Evolutionary conservation across 2,888 invertebrate species (phyloP).

Genomic region (Biston stratarius): DNA sequence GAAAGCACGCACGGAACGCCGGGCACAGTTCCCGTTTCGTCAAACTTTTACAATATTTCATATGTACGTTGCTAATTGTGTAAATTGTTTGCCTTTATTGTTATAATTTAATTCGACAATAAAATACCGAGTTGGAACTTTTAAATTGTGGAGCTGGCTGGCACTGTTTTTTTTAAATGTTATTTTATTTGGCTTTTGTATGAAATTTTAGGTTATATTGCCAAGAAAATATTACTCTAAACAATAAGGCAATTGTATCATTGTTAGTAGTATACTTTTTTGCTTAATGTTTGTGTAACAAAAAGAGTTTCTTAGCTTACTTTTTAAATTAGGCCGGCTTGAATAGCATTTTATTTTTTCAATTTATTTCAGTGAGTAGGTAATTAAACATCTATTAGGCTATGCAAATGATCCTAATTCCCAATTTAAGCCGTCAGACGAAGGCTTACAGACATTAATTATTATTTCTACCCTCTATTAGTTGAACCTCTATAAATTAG

Average conservation of each 20-base stretch:
- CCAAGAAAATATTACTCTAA: not conserved
- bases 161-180: not conserved
- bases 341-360: not conserved
- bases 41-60: conserved; percentile 35
- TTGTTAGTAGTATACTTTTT: too few relatives aligned
- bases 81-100: conserved; percentile 20
- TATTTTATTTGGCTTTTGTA: not conserved
- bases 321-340: not conserved
- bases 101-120: conserved; percentile 11
- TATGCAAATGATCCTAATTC: conserved; percentile 24
- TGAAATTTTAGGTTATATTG: not conserved
- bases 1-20: conserved; percentile 41
- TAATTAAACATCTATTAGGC: not conserved
- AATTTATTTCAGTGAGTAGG: not conserved
- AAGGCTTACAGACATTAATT: conserved; percentile 26
- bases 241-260: not conserved
- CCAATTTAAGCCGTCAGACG: conserved; percentile 16
- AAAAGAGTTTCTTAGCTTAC: not conserved
- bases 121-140: conserved; percentile 5
- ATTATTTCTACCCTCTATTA: conserved; percentile 47
- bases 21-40: not conserved
- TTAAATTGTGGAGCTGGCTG: not conserved
- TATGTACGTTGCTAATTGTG: conserved; percentile 15
- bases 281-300: too few relatives aligned
- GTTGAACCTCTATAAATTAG: conserved; percentile 52